These are phyloP conservation scores for Zingel zingel DNA, from an alignment of 2,113 vertebrate species.

Conservation along the genomic window DNA sequence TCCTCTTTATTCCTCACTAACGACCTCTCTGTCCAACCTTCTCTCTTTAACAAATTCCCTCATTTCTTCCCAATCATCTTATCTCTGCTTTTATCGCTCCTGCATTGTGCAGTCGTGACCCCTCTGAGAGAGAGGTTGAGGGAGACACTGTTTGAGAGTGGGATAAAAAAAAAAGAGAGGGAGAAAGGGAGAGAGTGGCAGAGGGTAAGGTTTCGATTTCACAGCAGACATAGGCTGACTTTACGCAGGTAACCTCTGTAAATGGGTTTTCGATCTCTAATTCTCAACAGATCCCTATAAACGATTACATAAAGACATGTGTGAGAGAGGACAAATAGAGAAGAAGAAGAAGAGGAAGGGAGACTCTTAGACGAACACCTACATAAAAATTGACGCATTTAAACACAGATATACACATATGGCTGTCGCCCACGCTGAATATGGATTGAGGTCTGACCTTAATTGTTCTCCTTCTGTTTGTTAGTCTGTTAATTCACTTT, in stretches of 20 bases:
- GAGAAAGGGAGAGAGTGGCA: slow-evolving; percentile 41
- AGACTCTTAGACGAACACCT: slow-evolving; percentile 39
- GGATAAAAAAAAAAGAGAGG: not conserved
- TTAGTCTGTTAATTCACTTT: not conserved
- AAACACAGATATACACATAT: slow-evolving; percentile 49
- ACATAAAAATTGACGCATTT: slow-evolving; percentile 37
- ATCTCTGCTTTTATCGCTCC: slow-evolving; percentile 62
- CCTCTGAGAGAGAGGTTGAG: slow-evolving; percentile 31
- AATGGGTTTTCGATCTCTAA: slow-evolving; percentile 85
- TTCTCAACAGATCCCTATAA: slow-evolving; percentile 79
- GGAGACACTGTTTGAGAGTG: slow-evolving; percentile 21
- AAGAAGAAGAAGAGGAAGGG: not conserved
- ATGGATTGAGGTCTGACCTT: slow-evolving; percentile 38
- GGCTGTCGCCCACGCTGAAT: slow-evolving; percentile 34
- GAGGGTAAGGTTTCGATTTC: slow-evolving; percentile 83
- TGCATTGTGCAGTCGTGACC: slow-evolving; percentile 56
- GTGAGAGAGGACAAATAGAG: slow-evolving; percentile 9
- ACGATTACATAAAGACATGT: slow-evolving; percentile 69
- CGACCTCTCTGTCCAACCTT: slow-evolving; percentile 31
- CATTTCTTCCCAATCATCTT: slow-evolving; percentile 69
- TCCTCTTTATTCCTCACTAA: slow-evolving; percentile 56
- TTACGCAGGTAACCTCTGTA: slow-evolving; percentile 79
- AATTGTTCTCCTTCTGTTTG: slow-evolving; percentile 28
- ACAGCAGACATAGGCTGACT: slow-evolving; percentile 78
- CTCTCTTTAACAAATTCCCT: slow-evolving; percentile 63